Evolutionary conservation across 1,140 invertebrate genomes (phyloP), one percentile per base, ranked within the genome.

Genomic region (Achatina immaculata): DNA sequence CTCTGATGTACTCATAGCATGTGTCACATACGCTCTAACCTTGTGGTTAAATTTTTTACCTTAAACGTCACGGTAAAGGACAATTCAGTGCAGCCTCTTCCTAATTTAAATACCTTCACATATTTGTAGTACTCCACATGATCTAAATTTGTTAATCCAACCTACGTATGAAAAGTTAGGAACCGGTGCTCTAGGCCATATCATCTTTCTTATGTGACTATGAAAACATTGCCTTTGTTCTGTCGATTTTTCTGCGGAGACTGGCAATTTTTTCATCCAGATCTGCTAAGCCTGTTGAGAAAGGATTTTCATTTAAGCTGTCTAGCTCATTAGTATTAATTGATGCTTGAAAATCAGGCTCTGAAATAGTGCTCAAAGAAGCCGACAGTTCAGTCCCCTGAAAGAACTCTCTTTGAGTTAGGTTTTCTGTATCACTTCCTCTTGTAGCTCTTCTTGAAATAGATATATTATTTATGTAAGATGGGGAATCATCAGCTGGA

Each of bases 251-350:
- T 55, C 28, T 58, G 45, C 87, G 86, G 6, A 88, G 51, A 43
- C 85, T 84, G 14, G 86, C 78, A 51, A 90, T 90, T 76, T 88
- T 89, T 16, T 84, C 85, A 81, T 90, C 89, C 34, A 90, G 76
- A 11, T 82, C 83, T 21, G 85, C 86, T 51, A 90, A 85, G 16
- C 86, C 87, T 42, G 82, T 84, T 34, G 83, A 73, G 66, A 90
- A 90, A 48, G 85, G 74, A 66, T 90, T 86, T 80, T 88, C 86
- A 9, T 86, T 69, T 19, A 80, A 34, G 83, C 66, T 6, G 83
- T 81, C 1, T 84, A 31, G 11, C 69, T 62, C 24, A 48, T 77
- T 38, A 16, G 85, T 84, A 6, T 78, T 65, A 34, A 77, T 75
- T 2, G 85, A 85, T 6, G 84, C 81, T 16, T 84, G 86, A 36